Conservation (phyloP, 2,888 invertebrate genomes). For the Drosophila birchii region DNA sequence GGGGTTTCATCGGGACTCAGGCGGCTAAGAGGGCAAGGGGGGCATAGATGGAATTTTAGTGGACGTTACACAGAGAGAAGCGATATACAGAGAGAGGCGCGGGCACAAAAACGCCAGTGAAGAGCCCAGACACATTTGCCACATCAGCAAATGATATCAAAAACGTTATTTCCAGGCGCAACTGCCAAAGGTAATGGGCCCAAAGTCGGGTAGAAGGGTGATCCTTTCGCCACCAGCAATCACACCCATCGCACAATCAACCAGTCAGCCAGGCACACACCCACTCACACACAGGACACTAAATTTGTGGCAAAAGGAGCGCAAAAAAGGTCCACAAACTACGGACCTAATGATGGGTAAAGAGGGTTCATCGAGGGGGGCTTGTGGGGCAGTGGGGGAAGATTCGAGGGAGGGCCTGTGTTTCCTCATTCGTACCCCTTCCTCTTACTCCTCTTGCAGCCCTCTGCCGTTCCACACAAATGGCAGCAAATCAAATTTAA, state of each 20-base stretch:
- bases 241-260: slow-evolving; percentile 16
- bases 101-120: slow-evolving; percentile 10
- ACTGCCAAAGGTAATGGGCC: slow-evolving; percentile 60
- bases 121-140: slow-evolving; percentile 69
- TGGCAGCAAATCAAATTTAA: slow-evolving; percentile 74
- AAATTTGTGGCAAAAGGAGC: slow-evolving; percentile 67
- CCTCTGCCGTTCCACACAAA: slow-evolving; percentile 6
- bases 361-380: slow-evolving; percentile 43
- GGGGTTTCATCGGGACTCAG: slow-evolving; percentile 1
- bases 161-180: slow-evolving; percentile 76
- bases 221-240: slow-evolving; percentile 14
- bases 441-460: not conserved
- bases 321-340: slow-evolving; percentile 72
- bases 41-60: not conserved
- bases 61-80: slow-evolving; percentile 22
- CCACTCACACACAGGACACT: slow-evolving; percentile 49
- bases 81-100: slow-evolving; percentile 20
- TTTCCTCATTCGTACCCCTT: slow-evolving; percentile 5
- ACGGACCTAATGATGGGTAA: slow-evolving; percentile 74
- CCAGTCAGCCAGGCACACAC: slow-evolving; percentile 8
- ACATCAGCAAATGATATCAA: slow-evolving; percentile 81
- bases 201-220: slow-evolving; percentile 20
- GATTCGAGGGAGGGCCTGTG: slow-evolving; percentile 10
- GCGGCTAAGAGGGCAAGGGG: not conserved
- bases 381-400: not conserved